These are phyloP conservation scores for Dione vanillae DNA, from an alignment of 2,888 invertebrate genomes.

Conservation along the genomic window DNA sequence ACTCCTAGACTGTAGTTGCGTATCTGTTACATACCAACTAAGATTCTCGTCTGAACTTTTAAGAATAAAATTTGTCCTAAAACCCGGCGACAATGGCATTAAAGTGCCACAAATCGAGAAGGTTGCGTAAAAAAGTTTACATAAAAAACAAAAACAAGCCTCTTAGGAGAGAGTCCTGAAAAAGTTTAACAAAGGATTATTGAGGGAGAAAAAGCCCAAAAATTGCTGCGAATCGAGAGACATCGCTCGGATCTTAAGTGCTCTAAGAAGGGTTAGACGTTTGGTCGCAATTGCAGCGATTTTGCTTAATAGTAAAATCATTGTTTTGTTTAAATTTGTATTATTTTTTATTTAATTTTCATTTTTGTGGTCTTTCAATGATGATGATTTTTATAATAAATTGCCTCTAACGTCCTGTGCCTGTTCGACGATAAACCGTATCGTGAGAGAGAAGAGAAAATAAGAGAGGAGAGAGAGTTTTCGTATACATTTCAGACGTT, in stretches of 20 bases:
- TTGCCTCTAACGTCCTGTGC: too few relatives aligned
- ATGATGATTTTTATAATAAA: too few relatives aligned
- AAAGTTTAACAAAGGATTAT: slow-evolving; percentile 22
- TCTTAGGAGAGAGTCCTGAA: slow-evolving; percentile 13
- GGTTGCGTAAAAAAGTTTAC: slow-evolving; percentile 10
- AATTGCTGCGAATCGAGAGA: slow-evolving; percentile 15
- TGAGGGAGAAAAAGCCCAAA: slow-evolving; percentile 11
- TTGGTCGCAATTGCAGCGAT: not conserved
- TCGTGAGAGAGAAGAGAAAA: too few relatives aligned
- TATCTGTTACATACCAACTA: not conserved
- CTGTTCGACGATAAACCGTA: too few relatives aligned
- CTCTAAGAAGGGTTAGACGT: slow-evolving; percentile 16
- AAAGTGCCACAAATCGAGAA: slow-evolving; percentile 19
- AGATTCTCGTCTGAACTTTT: slow-evolving; percentile 3
- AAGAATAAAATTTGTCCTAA: not conserved
- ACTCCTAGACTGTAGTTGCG: not conserved
- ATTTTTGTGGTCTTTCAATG: too few relatives aligned
- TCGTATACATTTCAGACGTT: too few relatives aligned
- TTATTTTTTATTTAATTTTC: too few relatives aligned
- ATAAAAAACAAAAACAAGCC: slow-evolving; percentile 19
- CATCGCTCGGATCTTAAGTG: not conserved
- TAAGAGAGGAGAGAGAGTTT: too few relatives aligned
- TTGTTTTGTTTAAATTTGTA: too few relatives aligned
- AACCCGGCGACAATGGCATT: slow-evolving; percentile 2
- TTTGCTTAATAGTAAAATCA: not conserved